These are phyloP conservation scores for Acipenser oxyrinchus DNA, from an alignment of 2,797 vertebrate genomes.

Conservation along the genomic window DNA sequence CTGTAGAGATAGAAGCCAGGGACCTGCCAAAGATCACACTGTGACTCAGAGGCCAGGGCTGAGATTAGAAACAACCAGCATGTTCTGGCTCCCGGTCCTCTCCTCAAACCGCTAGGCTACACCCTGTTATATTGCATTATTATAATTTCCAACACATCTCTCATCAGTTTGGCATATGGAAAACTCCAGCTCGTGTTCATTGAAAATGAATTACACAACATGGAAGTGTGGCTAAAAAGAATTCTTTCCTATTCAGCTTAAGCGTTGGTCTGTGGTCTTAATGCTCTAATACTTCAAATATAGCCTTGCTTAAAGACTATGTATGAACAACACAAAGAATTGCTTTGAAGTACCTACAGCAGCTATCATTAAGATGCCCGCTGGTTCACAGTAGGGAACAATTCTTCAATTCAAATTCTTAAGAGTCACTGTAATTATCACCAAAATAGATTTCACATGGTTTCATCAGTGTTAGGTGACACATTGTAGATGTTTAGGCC, in stretches of 20 bases:
- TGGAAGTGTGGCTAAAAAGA: conserved; percentile 12
- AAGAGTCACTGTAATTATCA: too few species aligned
- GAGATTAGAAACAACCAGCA: background rate
- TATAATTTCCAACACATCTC: conserved; percentile 25
- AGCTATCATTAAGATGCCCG: background rate
- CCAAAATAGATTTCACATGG: too few species aligned
- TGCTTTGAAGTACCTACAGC: background rate
- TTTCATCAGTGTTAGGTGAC: too few species aligned
- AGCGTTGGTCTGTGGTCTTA: background rate
- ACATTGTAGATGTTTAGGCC: too few species aligned
- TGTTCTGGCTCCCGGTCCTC: conserved; percentile 16
- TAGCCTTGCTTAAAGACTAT: background rate
- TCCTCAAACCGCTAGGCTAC: conserved; percentile 20
- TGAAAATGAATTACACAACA: conserved; percentile 31
- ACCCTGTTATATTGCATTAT: conserved; percentile 20
- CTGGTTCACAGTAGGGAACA: background rate
- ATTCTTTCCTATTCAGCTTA: conserved; percentile 9
- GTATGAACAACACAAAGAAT: background rate
- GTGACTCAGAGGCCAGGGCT: too few species aligned
- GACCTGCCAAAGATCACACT: too few species aligned
- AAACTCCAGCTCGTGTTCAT: conserved; percentile 12
- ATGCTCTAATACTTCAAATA: background rate
- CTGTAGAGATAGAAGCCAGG: too few species aligned
- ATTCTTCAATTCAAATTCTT: too few species aligned
- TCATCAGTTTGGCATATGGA: conserved; percentile 14